Base-by-base conservation (phyloP, 2,888 invertebrate genomes). In the Aleiodes alternator region DNA sequence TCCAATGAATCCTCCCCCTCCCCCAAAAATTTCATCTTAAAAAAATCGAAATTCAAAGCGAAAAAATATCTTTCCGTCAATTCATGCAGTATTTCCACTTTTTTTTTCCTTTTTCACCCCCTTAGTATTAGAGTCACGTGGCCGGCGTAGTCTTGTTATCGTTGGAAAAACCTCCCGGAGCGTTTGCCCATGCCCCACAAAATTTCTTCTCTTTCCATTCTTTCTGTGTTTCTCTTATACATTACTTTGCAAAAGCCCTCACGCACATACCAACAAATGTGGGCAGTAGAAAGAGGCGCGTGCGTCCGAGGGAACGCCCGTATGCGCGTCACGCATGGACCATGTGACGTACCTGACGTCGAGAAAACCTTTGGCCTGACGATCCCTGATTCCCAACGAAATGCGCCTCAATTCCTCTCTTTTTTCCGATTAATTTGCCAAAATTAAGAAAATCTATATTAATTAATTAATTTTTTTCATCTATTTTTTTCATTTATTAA, bases 111-210 rank as follows among this genome's bases (percentile, higher is more conserved):
- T 14, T 4, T 8, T 23, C 38, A 14, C 57, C n/a, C 7, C n/a
- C 73, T 83, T 48, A 51, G 82, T 82, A 84, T 83, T 84, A 80
- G 80, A 84, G 83, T 85, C 84, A 86, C 85, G 83, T 84, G 83
- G 81, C 78, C 29, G 51, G 53, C 14, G 56, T 56, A 70, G 66
- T 68, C 80, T 79, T 80, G 80, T 79, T 80, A 81, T 80, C 80
- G 78, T 73, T 80, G 75, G 53, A 73, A 79, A 78, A 43, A 79
- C 78, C 77, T 79, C 80, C 76, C 71, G 61, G 53, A 53, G 57
- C 56, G 69, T 72, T 66, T 8, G 8, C 31, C 57, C 34, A 31
- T 66, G n/a, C 6, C 66, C 34, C 64, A 53, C 66, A 50, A 14
- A 48, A 64, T 64, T 51, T 38, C 50, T 59, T 57, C 64, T 43